A percentile compares a stretch with the other conserved stretches of the same genome.
These are phyloP conservation scores for Spheniscus mendiculus DNA, from an alignment of 2,113 vertebrate species.

Conservation along the genomic window DNA sequence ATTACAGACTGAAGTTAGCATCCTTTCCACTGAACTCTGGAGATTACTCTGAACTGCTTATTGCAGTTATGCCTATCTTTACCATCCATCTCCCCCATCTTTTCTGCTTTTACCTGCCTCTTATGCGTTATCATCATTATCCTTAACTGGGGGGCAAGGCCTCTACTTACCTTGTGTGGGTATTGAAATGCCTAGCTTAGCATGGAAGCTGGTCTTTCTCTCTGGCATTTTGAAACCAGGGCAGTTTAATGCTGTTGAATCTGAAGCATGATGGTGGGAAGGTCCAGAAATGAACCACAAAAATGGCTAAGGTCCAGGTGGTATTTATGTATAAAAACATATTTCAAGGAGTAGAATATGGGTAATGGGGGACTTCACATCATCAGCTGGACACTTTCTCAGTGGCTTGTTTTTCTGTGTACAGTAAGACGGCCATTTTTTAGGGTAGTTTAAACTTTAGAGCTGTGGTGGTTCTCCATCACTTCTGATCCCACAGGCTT, in stretches of 20 bases:
- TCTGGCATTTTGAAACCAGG: neutral
- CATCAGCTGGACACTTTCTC: rapidly evolving
- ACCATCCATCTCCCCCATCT: neutral
- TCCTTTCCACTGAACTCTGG: neutral
- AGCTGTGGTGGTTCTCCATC: neutral
- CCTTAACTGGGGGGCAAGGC: neutral
- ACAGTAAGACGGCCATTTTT: neutral
- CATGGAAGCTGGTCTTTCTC: neutral
- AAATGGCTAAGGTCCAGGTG: neutral
- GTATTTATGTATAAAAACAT: neutral
- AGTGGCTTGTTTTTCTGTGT: neutral
- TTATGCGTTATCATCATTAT: neutral
- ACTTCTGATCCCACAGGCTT: neutral
- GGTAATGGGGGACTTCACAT: neutral
- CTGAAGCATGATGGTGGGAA: neutral
- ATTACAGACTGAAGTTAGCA: neutral
- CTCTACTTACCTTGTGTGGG: neutral
- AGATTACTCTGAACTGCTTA: neutral
- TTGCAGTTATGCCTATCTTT: neutral
- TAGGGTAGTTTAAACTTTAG: neutral
- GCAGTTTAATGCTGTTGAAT: neutral
- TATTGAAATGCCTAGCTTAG: neutral
- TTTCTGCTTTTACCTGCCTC: neutral
- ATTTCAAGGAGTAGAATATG: neutral
- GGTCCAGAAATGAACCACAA: neutral